Conservation (phyloP, 2,797 vertebrate genomes). For the Myripristis jacobus region DNA sequence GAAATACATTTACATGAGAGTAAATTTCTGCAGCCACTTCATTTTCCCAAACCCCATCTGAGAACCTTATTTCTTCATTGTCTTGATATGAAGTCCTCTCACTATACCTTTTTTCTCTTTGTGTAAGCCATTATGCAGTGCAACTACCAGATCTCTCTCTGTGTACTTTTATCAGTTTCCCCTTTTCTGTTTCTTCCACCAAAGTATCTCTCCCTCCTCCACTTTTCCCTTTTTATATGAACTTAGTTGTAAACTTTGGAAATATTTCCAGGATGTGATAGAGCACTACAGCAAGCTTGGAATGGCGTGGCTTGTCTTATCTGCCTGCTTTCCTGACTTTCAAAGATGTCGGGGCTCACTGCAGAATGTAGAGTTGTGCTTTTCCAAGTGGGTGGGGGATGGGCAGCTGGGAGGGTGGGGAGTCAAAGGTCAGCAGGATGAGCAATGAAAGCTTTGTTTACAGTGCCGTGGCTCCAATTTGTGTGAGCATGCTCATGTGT, state of each 20-base stretch:
- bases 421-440: conserved; percentile 70
- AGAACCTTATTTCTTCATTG: conserved; percentile 28
- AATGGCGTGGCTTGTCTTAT: conserved; percentile 52
- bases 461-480: conserved; percentile 28
- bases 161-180: conserved; percentile 22
- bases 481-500: conserved; percentile 7
- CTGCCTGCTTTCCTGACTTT: conserved; percentile 53
- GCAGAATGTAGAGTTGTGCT: conserved; percentile 71
- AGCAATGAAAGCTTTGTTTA: conserved; percentile 71
- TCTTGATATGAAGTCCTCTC: conserved; percentile 39
- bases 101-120: conserved; percentile 29
- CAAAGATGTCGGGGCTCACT: conserved; percentile 68
- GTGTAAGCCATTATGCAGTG: conserved; percentile 28
- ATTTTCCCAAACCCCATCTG: conserved; percentile 31
- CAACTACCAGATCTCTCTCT: conserved; percentile 28
- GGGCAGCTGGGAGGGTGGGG: conserved; percentile 52
- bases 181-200: conserved; percentile 7
- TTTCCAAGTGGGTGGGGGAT: conserved; percentile 54
- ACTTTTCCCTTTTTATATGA: conserved; percentile 7
- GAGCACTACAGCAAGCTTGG: conserved; percentile 21
- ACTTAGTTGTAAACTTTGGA: conserved; percentile 35
- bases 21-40: conserved; percentile 12
- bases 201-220: conserved; percentile 11
- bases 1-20: conserved; percentile 36
- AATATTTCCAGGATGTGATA: conserved; percentile 41